A percentile compares a stretch with the other conserved stretches of the same genome.
Conservation (phyloP, 2,113 vertebrate species). For the Acanthisitta chloris region DNA sequence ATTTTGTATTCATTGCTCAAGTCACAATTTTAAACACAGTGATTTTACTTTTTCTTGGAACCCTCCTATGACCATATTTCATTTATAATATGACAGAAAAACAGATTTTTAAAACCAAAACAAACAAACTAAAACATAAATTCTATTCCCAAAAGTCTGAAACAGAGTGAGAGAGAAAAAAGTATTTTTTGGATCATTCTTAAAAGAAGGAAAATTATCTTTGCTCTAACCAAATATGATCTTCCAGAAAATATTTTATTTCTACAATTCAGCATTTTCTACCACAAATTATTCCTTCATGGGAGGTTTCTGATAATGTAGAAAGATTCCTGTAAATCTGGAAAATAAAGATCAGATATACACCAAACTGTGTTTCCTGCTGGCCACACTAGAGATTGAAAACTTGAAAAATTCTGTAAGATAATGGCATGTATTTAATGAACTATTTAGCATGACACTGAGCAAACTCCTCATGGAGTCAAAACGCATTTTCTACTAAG, state of each 20-base stretch:
- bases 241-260: background rate
- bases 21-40: background rate
- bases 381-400: background rate
- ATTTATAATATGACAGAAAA: background rate
- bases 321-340: background rate
- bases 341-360: background rate
- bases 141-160: background rate
- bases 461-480: background rate
- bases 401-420: background rate
- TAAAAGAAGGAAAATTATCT: background rate
- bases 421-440: background rate
- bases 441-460: background rate
- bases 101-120: background rate
- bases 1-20: background rate
- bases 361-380: background rate
- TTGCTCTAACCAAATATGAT: background rate
- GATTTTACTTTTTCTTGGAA: background rate
- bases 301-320: background rate
- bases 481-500: background rate
- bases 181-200: background rate
- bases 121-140: background rate
- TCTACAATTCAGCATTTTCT: background rate
- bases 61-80: background rate
- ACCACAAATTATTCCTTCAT: background rate
- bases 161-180: background rate